Evolutionary conservation across 2,888 invertebrate species (phyloP), one percentile per base, ranked within the genome.

Genomic region (Thelaira solivaga): DNA sequence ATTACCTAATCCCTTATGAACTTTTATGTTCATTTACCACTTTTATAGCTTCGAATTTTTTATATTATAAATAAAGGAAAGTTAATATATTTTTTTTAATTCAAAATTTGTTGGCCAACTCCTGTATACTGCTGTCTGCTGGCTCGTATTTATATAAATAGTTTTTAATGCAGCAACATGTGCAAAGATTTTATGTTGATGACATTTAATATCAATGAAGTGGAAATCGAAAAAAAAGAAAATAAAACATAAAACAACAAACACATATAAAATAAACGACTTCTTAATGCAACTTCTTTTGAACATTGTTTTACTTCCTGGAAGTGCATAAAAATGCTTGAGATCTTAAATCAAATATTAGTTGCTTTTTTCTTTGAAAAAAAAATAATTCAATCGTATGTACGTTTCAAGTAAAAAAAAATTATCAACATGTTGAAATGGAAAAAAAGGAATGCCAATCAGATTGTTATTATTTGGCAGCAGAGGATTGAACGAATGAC

Each of bases 161-260:
- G 49, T 59, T 65, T 65, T 65, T 65, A 73, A 73, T 73, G 59
- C 41, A 51, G 65, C 73, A 73, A 59, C 59, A 73, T 73, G 65
- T 43, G 65, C 31, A 49, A 51, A 11, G 43, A 59, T 36, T 65
- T 20, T 39, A 57, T 49, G 47, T 36, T 73, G 65, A 73, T 73
- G 65, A 51, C 59, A 57, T 59, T 65, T 26, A 11, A 43, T 43
- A 59, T 59, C 65, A 73, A 73, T 73, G 73, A 43, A 34, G 65
- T 73, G 49, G 65, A 73, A 73, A 65, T 55, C 13, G 45, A 45
- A 22, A 34, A 67, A 31, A 11, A 34, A 10, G 36, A 26, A 49
- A 65, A 49, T 36, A 51, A 59, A 31, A 31, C 2, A n/a, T n/a
- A n/a, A n/a, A n/a, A n/a, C n/a, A n/a, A n/a, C n/a, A n/a, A n/a